Percentiles rank a stretch among this genome's conserved stretches.
Evolutionary conservation across 2,113 vertebrate species (phyloP).

Genomic region (Nannospalax galili): DNA sequence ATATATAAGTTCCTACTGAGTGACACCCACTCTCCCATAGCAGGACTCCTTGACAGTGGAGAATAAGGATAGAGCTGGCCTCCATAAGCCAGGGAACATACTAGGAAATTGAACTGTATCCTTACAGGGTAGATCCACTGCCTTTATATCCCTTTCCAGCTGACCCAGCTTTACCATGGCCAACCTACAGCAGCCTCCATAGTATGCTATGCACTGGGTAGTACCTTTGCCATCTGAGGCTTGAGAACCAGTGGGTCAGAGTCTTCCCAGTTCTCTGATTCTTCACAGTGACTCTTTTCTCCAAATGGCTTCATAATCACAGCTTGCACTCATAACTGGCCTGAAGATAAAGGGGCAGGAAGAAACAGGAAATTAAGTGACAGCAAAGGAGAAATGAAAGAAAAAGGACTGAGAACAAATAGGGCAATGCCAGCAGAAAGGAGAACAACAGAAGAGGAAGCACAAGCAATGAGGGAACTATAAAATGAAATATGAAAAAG

Average conservation of each 20-base stretch:
- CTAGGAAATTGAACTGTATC: not conserved
- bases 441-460: slow-evolving; percentile 78
- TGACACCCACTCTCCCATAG: not conserved
- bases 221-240: not conserved
- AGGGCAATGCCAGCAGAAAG: slow-evolving; percentile 71
- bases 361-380: slow-evolving; percentile 71
- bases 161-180: not conserved
- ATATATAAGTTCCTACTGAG: slow-evolving; percentile 56
- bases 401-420: slow-evolving; percentile 68
- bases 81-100: not conserved
- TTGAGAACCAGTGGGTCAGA: not conserved
- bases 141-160: not conserved
- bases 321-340: not conserved
- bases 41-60: not conserved
- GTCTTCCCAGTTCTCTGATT: too few species aligned
- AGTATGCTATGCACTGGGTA: not conserved
- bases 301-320: not conserved
- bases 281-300: not conserved
- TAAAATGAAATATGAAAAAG: slow-evolving; percentile 46
- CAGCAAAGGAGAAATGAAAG: slow-evolving; percentile 80
- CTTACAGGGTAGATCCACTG: not conserved
- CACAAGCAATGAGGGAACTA: slow-evolving; percentile 51
- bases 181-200: not conserved
- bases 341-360: slow-evolving; percentile 42
- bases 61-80: not conserved